Evolutionary conservation across 2,113 vertebrate species (phyloP).

Genomic region (Myrmecophaga tridactyla): DNA sequence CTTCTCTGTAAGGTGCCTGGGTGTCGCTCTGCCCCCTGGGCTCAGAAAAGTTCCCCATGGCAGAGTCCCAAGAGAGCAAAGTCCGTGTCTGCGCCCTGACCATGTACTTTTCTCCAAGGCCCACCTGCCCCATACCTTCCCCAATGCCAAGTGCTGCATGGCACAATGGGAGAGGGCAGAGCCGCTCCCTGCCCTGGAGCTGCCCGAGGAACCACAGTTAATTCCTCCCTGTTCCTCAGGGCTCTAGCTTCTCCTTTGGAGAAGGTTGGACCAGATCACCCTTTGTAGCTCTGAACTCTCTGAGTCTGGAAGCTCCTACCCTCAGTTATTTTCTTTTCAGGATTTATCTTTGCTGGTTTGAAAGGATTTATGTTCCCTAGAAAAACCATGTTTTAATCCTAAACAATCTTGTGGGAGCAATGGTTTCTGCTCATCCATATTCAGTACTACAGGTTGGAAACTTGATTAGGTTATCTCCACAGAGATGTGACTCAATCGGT

Average conservation of each 20-base stretch:
- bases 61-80: background rate
- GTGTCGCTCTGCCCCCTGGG: background rate
- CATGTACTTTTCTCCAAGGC: background rate
- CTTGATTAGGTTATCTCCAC: too few species aligned
- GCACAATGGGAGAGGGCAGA: too few species aligned
- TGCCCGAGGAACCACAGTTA: fast-evolving
- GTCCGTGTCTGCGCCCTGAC: fast-evolving
- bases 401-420: too few species aligned
- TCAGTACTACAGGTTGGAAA: too few species aligned
- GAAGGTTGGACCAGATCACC: fast-evolving
- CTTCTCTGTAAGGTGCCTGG: background rate
- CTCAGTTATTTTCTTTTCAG: background rate
- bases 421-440: too few species aligned
- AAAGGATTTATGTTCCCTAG: too few species aligned
- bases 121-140: fast-evolving
- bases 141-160: background rate
- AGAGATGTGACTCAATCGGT: too few species aligned
- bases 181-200: background rate
- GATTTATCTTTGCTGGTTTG: too few species aligned
- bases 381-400: too few species aligned
- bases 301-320: background rate
- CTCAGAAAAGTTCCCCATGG: background rate
- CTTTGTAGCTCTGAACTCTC: background rate
- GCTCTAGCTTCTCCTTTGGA: background rate
- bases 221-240: fast-evolving